Evolutionary conservation across 2,797 vertebrate genomes (phyloP).

Genomic region (Amblyopsis hoosieri): DNA sequence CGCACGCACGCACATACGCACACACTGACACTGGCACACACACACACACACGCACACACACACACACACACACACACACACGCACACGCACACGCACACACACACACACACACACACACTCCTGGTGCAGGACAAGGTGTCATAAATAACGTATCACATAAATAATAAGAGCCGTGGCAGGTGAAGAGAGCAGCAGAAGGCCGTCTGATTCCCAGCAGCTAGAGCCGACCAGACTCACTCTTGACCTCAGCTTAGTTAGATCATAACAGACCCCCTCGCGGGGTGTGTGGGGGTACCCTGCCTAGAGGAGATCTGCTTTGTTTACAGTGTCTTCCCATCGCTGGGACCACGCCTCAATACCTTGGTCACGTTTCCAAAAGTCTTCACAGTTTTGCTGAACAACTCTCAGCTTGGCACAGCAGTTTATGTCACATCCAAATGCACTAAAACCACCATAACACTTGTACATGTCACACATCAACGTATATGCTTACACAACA

Average conservation of each 20-base stretch:
- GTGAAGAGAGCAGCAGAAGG: slow-evolving; percentile 39
- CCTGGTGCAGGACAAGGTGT: slow-evolving; percentile 38
- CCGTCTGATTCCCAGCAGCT: slow-evolving; percentile 64
- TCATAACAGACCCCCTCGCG: not conserved
- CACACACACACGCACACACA: slow-evolving; percentile 32
- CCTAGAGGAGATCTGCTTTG: too few species aligned
- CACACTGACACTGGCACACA: too few species aligned
- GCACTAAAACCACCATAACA: too few species aligned
- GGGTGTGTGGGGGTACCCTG: slow-evolving; percentile 26
- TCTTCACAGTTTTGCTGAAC: too few species aligned
- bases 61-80: slow-evolving; percentile 3
- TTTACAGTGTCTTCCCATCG: too few species aligned
- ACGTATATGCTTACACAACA: too few species aligned
- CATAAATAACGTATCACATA: slow-evolving; percentile 54
- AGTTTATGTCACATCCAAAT: too few species aligned
- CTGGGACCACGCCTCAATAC: too few species aligned
- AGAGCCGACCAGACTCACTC: not conserved
- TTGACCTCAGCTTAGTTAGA: not conserved
- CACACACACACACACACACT: slow-evolving; percentile 34
- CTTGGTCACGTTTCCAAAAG: too few species aligned
- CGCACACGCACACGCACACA: slow-evolving; percentile 9
- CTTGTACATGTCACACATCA: too few species aligned
- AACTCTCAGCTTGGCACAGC: too few species aligned
- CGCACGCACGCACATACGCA: slow-evolving; percentile 33
- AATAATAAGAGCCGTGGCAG: slow-evolving; percentile 44